Evolutionary conservation across 1,140 invertebrate genomes (phyloP), one percentile per base, ranked within the genome.

Genomic region (Drosophila yakuba): DNA sequence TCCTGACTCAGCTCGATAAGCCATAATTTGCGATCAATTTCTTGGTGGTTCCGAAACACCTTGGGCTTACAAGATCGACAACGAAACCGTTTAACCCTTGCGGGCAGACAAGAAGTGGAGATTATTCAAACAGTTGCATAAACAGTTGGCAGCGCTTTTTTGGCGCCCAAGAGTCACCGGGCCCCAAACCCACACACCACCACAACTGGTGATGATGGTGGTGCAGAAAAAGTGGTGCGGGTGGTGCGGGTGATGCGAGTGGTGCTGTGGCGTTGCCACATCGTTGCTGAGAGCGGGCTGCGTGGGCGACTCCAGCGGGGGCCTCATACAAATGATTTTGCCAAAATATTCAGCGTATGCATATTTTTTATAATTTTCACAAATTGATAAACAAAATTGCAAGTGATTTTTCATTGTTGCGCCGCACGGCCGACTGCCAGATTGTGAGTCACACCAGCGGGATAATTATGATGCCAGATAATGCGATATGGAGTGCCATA

Each of bases 341-440:
- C 80, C 80, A 88, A 88, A 89, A 89, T 89, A 88, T 88, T 88
- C 84, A 86, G 74, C 83, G 83, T 86, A 86, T 88, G 85, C 84
- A 88, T 89, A 89, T 88, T 89, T 88, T 88, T 88, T 89, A 89
- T 88, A 88, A 88, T 89, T 84, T 89, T 88, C 84, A 84, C 84
- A 88, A 88, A 88, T 88, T 88, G 84, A 88, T 88, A 88, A 88
- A 89, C 84, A 82, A 88, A 88, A 89, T 88, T 88, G 84, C 84
- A 88, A 89, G 84, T 88, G 84, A 89, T 88, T 88, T 88, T 88
- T 89, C 84, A 89, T 88, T 76, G 71, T 63, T 62, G 66, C 56
- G 60, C 69, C 60, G 41, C 55, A 36, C 50, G 54, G 17, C 35
- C 55, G 15, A 32, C 35, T 32, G 35, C 23, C 43, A 51, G 64